These are phyloP conservation scores for Mobula birostris DNA, from an alignment of 2,113 vertebrate genomes.

Conservation along the genomic window DNA sequence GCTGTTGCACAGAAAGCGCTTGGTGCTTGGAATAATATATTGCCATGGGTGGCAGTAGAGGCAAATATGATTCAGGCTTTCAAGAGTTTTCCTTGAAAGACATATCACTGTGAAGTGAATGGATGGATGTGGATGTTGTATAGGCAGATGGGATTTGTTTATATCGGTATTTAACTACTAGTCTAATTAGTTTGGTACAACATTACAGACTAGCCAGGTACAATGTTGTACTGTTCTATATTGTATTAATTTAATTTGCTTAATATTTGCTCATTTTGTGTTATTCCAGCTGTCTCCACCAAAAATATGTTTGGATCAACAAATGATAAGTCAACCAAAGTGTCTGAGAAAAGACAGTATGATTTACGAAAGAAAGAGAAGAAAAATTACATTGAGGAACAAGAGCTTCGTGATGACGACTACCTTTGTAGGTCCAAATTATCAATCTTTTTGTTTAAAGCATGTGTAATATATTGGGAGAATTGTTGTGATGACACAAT, in stretches of 20 bases:
- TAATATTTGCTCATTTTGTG: not conserved
- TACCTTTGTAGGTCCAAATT: not conserved
- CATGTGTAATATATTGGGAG: not conserved
- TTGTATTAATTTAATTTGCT: not conserved
- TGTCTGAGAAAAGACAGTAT: conserved; percentile 38
- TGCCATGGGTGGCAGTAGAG: no score
- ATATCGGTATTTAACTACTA: no score
- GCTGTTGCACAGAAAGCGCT: no score
- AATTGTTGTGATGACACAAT: not conserved
- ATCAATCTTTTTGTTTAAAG: not conserved
- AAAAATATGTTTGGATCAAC: not conserved
- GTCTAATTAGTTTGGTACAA: not conserved
- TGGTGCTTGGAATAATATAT: no score
- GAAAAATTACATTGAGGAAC: conserved; percentile 43
- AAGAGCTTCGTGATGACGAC: conserved; percentile 49
- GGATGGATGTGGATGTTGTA: no score
- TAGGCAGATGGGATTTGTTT: no score
- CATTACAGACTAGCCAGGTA: no score
- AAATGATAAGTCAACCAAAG: not conserved
- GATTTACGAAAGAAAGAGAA: conserved; percentile 43
- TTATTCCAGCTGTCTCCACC: not conserved
- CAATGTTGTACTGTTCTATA: no score
- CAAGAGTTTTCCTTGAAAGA: no score
- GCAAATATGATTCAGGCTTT: no score
- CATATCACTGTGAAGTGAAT: no score